phyloP scores from a whole-genome alignment of 2,113 vertebrate genomes.

The Varanus komodoensis region DNA sequence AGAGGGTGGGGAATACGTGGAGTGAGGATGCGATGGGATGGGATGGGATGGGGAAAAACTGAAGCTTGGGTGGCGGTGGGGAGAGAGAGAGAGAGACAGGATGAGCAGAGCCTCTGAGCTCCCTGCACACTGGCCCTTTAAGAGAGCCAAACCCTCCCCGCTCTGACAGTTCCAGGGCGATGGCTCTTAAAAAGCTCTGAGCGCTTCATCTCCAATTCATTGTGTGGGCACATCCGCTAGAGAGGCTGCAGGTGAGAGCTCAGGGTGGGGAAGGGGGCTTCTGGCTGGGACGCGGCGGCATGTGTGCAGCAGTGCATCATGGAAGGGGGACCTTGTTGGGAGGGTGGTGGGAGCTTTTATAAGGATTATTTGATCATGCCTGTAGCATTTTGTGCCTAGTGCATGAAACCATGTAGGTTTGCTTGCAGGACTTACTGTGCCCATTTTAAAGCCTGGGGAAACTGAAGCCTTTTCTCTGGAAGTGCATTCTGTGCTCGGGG shows the following conservation, averaged over 20 bases:
- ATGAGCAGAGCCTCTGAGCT: neutral
- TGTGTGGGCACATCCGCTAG: constrained; percentile 49
- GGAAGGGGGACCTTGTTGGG: neutral
- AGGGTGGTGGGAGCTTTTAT: neutral
- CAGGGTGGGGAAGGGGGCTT: neutral
- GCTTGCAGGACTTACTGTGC: neutral
- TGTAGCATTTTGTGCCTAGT: constrained; percentile 7
- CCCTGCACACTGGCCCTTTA: neutral
- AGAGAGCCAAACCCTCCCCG: constrained; percentile 48
- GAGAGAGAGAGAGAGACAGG: neutral
- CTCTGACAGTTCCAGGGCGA: constrained; percentile 63
- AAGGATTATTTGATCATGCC: neutral
- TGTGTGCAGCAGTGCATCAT: no score
- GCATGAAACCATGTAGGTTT: neutral
- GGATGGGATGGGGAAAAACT: no score
- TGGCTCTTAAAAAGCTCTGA: constrained; percentile 61
- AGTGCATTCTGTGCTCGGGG: neutral
- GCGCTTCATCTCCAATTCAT: constrained; percentile 63
- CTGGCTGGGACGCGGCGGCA: neutral
- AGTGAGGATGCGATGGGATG: neutral
- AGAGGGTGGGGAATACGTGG: neutral
- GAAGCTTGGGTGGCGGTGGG: no score
- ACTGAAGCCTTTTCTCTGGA: neutral
- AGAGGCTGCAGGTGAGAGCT: constrained; percentile 63
- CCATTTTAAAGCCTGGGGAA: neutral